Evolutionary conservation across 2,113 vertebrate species (phyloP).

Genomic region (Bos taurus): DNA sequence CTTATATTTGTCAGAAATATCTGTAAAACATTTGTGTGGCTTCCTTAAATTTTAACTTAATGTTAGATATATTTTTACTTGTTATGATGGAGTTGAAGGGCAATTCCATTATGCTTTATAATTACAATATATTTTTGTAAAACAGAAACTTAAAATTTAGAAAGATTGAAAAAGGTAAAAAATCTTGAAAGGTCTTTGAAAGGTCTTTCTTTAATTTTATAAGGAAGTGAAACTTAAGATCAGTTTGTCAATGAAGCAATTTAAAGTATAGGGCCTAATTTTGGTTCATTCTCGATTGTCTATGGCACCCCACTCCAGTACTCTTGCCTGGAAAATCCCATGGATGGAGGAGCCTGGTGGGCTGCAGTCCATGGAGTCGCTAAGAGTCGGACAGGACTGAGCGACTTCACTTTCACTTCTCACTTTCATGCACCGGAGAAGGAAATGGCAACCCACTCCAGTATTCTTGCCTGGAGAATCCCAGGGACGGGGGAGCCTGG

Average conservation of each 20-base stretch:
- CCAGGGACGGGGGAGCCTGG: too few relatives aligned
- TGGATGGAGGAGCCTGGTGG: too few relatives aligned
- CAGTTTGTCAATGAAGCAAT: constrained; percentile 15
- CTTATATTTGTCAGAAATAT: neutral
- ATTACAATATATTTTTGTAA: constrained; percentile 31
- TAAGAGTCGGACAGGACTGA: too few relatives aligned
- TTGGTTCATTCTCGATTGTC: neutral
- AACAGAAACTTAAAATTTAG: constrained; percentile 13
- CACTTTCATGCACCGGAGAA: too few relatives aligned
- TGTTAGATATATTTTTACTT: neutral
- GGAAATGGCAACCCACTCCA: too few relatives aligned
- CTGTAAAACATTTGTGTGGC: neutral
- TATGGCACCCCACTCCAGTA: too few relatives aligned
- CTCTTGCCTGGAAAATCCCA: too few relatives aligned
- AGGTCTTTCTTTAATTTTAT: neutral
- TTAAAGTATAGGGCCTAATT: neutral
- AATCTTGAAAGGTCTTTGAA: neutral
- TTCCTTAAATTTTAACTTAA: constrained; percentile 26
- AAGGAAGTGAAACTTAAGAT: neutral
- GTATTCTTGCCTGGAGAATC: too few relatives aligned
- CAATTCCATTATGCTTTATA: neutral
- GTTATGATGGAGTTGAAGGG: neutral
- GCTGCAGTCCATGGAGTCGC: too few relatives aligned
- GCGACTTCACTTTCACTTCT: too few relatives aligned
- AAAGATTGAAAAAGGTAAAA: neutral